phyloP scores from a whole-genome alignment of 2,797 vertebrate genomes.

The Champsocephalus gunnari region DNA sequence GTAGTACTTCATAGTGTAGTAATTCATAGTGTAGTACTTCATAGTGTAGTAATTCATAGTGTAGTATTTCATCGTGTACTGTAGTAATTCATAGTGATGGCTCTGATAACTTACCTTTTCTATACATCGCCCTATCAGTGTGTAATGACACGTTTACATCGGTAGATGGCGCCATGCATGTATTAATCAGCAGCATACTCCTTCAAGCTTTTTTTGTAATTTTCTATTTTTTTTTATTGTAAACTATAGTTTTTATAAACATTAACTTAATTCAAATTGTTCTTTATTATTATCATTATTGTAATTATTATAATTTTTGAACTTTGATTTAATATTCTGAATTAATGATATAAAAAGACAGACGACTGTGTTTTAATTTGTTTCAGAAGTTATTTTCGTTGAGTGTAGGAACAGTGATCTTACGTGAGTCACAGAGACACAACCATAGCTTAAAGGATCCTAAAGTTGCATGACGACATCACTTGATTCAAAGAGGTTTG shows the following conservation, averaged over 20 bases:
- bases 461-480: neutral
- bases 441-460: neutral
- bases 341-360: neutral
- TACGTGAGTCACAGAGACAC: no score
- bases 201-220: neutral
- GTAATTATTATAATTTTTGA: no score
- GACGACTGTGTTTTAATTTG: neutral
- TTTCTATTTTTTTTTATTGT: neutral
- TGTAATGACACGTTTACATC: slow-evolving; percentile 16
- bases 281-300: no score
- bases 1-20: no score
- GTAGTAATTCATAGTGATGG: no score
- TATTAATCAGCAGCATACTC: neutral
- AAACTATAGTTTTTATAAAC: neutral
- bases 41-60: no score
- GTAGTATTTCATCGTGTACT: no score
- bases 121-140: neutral
- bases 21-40: no score
- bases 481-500: neutral
- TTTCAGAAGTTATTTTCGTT: neutral
- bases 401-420: neutral
- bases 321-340: no score
- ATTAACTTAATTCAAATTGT: fast-evolving
- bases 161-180: slow-evolving; percentile 53
- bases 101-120: neutral